Conservation (phyloP, 2,888 invertebrate species). For the Metacarcinus magister region DNA sequence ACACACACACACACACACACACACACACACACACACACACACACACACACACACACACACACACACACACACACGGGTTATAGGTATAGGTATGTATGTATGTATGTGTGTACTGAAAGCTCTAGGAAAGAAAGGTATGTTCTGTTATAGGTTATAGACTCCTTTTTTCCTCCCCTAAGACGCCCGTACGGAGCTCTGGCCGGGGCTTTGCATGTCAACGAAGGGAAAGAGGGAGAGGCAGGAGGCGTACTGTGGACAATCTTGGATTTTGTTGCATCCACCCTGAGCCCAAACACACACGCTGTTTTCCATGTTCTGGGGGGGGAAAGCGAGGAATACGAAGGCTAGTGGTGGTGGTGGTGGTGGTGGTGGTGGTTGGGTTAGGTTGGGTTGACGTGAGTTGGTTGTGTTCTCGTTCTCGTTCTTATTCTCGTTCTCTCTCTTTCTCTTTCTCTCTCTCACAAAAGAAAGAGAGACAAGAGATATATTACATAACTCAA, state of each 20-base stretch:
- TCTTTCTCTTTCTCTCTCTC: not conserved
- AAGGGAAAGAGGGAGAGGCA: constrained; percentile 17
- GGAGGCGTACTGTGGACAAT: not conserved
- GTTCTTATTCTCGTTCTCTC: not conserved
- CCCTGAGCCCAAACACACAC: not conserved
- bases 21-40: constrained; percentile 15
- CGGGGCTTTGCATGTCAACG: constrained; percentile 34
- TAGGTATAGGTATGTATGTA: not conserved
- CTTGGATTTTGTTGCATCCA: constrained; percentile 29
- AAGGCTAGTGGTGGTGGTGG: not conserved
- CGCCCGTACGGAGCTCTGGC: not conserved
- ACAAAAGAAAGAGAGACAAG: not conserved
- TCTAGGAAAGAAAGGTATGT: not conserved
- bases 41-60: not conserved
- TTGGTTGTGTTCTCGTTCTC: not conserved
- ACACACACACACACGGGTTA: not conserved
- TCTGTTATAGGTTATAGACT: not conserved
- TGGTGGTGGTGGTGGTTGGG: not conserved
- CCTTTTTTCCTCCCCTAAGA: not conserved
- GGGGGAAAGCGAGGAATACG: not conserved
- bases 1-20: constrained; percentile 40
- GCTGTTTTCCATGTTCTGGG: not conserved
- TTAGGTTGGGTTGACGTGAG: not conserved
- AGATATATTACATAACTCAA: not conserved
- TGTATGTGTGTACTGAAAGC: not conserved